Evolutionary conservation across 2,797 vertebrate genomes (phyloP), one percentile per base, ranked within the genome.

Genomic region (Acanthurus tractus): DNA sequence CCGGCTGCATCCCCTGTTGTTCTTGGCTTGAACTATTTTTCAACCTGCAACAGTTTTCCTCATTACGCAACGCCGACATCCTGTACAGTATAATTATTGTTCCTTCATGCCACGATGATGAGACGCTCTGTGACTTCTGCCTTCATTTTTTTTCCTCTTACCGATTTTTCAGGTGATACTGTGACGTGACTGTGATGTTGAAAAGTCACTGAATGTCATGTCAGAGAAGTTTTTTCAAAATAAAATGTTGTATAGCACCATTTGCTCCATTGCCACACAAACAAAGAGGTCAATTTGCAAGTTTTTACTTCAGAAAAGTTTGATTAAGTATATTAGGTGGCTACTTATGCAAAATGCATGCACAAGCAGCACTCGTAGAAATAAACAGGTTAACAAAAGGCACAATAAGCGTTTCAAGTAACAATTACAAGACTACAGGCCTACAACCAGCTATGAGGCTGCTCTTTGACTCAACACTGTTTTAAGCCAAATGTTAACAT

Each of bases 31-130:
- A 79, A 61, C 49, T 63, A 44, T 72, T 77, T 84, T 69, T 61
- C 77, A 70, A 56, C 69, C 74, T 78, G 62, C 70, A 84, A 71
- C 70, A 9, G 73, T 83, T 89, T 88, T 84, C 50, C 73, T 76
- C 79, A 72, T 87, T 68, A 79, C 48, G 65, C 48, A 68, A 55
- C 3, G 0, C 15, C 56, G 42, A 22, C 61, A 63, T 70, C 61
- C 38, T 67, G 40, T 66, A 25, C 36, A 62, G 17, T 25, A 40
- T 14, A 57, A 68, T 66, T 44, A 62, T 49, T 69, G 59, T 59
- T 71, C 25, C n/a, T 55, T 64, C 45, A 53, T 70, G 22, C 18
- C 25, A 70, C 63, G 44, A 61, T 40, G 62, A 25, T 73, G 54
- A 68, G 36, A 36, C 74, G 36, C 15, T 66, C 22, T 59, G 52